A percentile compares a stretch with the other conserved stretches of the same genome.
Evolutionary conservation across 1,140 invertebrate species (phyloP).

Genomic region (Thaumatotibia leucotreta): DNA sequence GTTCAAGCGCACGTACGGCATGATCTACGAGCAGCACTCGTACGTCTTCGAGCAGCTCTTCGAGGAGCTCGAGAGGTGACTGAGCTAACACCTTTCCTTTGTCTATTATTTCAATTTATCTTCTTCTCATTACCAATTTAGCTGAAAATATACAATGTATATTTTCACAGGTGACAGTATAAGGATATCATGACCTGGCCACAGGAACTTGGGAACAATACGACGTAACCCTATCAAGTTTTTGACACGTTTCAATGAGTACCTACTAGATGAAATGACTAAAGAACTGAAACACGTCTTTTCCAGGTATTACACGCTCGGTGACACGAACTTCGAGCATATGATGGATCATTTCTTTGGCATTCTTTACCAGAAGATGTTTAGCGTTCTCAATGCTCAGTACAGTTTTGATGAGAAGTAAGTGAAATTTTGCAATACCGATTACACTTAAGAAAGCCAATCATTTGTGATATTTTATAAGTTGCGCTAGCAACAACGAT

Average conservation of each 20-base stretch:
- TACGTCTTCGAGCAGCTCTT: slow-evolving; percentile 96
- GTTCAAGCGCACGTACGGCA: slow-evolving; percentile 96
- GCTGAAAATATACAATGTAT: no score
- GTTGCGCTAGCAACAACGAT: no score
- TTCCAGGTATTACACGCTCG: slow-evolving; percentile 87
- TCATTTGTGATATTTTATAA: no score
- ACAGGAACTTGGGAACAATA: no score
- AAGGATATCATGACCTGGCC: no score
- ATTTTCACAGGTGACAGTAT: neutral
- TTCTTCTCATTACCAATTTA: no score
- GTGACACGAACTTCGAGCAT: slow-evolving; percentile 87
- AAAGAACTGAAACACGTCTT: neutral
- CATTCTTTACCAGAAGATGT: slow-evolving; percentile 96
- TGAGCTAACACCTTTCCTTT: neutral
- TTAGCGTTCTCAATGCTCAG: slow-evolving; percentile 93
- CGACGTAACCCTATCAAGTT: no score
- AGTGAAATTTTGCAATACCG: slow-evolving; percentile 44
- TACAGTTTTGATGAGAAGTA: slow-evolving; percentile 92
- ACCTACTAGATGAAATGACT: no score
- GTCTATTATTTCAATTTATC: neutral
- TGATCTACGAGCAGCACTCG: slow-evolving; percentile 95
- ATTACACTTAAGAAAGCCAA: no score
- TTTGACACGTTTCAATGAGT: no score
- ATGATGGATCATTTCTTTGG: slow-evolving; percentile 96
- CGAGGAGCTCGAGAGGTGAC: slow-evolving; percentile 86